Conservation (phyloP, 2,888 invertebrate genomes). For the Ormyrus thymus region DNA sequence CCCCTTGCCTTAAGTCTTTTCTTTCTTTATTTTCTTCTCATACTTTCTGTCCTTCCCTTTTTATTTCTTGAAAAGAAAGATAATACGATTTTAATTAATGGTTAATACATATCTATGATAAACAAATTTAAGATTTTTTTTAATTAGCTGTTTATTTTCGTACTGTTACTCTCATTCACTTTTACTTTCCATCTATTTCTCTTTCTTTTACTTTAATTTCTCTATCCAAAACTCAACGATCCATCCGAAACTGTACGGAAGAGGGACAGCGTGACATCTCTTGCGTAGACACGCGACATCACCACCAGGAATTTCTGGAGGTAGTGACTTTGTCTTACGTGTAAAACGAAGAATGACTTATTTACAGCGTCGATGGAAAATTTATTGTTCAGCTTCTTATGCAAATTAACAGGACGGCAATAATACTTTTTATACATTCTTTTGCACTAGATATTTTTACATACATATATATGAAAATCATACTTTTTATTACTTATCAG, state of each 20-base stretch:
- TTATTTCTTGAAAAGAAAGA: background rate
- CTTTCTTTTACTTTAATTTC: slow-evolving; percentile 32
- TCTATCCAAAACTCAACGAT: slow-evolving; percentile 46
- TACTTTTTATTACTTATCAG: slow-evolving; percentile 22
- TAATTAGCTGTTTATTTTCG: background rate
- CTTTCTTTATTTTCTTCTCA: background rate
- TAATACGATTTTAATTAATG: too few relatives aligned
- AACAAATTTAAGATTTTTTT: background rate
- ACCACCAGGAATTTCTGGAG: slow-evolving; percentile 49
- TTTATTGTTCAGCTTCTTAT: slow-evolving; percentile 48
- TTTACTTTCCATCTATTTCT: slow-evolving; percentile 15
- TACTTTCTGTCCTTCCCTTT: background rate
- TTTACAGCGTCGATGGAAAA: slow-evolving; percentile 33
- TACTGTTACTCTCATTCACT: background rate
- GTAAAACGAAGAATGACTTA: slow-evolving; percentile 44
- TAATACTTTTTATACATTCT: slow-evolving; percentile 37
- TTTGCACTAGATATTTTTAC: slow-evolving; percentile 48
- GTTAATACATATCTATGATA: background rate
- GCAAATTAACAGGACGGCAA: slow-evolving; percentile 14
- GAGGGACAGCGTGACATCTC: slow-evolving; percentile 40
- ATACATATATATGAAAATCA: slow-evolving; percentile 14
- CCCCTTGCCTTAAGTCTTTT: background rate
- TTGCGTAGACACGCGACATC: slow-evolving; percentile 46
- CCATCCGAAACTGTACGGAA: slow-evolving; percentile 45
- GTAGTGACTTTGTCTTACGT: slow-evolving; percentile 48